Evolutionary conservation across 2,888 invertebrate species (phyloP).

Genomic region (Bugula neritina): DNA sequence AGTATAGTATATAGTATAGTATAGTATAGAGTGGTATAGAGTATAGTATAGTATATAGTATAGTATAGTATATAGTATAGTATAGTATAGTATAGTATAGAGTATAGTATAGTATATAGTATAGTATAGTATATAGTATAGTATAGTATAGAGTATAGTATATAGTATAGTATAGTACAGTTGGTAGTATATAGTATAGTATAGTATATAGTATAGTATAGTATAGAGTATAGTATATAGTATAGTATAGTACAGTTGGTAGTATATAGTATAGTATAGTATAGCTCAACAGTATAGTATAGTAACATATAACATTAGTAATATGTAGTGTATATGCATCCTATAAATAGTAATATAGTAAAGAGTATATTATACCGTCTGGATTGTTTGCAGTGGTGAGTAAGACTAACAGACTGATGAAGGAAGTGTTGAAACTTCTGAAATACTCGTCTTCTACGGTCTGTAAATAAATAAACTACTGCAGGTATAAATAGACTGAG

Average conservation of each 20-base stretch:
- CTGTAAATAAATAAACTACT: background rate
- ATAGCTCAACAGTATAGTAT: too few relatives aligned
- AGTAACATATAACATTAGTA: too few relatives aligned
- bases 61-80: background rate
- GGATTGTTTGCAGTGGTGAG: slow-evolving; percentile 53
- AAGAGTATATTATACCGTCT: slow-evolving; percentile 41
- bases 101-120: background rate
- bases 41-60: background rate
- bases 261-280: too few relatives aligned
- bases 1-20: background rate
- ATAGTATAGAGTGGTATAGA: background rate
- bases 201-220: background rate
- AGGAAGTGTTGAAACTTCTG: slow-evolving; percentile 40
- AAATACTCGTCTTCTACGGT: slow-evolving; percentile 38
- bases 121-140: background rate
- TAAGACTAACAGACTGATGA: slow-evolving; percentile 47
- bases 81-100: background rate
- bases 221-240: too few relatives aligned
- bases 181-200: background rate
- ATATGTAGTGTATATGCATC: too few relatives aligned
- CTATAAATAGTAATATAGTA: too few relatives aligned
- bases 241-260: too few relatives aligned
- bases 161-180: background rate
- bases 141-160: background rate
- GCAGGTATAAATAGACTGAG: too few relatives aligned